These are phyloP conservation scores for Hetaerina americana DNA, from an alignment of 1,140 invertebrate genomes.

Conservation along the genomic window DNA sequence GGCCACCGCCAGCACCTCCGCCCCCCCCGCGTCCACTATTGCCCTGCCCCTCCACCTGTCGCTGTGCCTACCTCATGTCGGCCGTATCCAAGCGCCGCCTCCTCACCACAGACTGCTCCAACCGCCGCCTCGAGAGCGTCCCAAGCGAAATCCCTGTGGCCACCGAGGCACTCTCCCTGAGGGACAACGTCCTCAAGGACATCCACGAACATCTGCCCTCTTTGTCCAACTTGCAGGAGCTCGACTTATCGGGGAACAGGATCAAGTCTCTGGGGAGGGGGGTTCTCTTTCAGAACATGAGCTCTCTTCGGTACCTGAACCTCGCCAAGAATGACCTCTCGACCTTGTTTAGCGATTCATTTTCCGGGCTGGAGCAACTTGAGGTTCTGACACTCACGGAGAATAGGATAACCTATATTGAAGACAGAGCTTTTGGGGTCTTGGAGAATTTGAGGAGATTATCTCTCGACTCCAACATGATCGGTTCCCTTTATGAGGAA, in stretches of 20 bases:
- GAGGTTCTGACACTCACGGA: neutral
- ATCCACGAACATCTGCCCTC: neutral
- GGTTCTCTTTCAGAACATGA: neutral
- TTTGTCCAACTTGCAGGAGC: neutral
- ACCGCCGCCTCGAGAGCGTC: neutral
- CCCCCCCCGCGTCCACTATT: too few relatives aligned
- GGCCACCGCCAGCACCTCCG: too few relatives aligned
- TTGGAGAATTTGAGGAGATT: conserved; percentile 1
- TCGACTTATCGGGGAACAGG: neutral
- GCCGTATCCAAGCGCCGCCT: neutral
- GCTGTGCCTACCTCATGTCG: neutral
- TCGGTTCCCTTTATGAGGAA: conserved; percentile 1
- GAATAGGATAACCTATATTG: neutral
- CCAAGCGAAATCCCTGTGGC: neutral
- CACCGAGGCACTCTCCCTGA: neutral
- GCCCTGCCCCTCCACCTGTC: neutral
- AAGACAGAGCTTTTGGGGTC: conserved; percentile 1
- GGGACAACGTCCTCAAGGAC: neutral
- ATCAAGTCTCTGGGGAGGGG: conserved; percentile 1
- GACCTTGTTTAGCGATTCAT: conserved; percentile 1
- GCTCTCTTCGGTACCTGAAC: neutral
- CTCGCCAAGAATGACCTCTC: conserved; percentile 2
- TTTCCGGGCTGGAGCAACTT: neutral
- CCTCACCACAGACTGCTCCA: neutral
- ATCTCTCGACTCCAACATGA: neutral